Base-by-base conservation (phyloP, 2,888 invertebrate species). In the Tetragonisca angustula region DNA sequence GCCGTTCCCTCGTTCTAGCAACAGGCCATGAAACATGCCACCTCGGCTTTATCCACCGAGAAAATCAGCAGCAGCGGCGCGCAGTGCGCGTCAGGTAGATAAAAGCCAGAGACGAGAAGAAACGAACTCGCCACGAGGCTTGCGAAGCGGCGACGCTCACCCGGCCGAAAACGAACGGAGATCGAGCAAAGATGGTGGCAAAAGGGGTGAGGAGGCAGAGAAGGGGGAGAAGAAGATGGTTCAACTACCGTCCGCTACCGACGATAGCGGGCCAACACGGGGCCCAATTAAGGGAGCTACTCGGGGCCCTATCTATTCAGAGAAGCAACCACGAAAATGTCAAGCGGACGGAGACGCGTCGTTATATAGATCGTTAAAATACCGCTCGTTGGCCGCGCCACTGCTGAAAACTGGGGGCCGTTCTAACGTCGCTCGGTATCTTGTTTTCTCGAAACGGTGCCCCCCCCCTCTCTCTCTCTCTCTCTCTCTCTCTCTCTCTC, bases 321-420 rank as follows among this genome's bases (percentile, higher is more conserved):
- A 72, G 36, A 61, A 87, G 75, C 77, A 43, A 72, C 76, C 75
- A 85, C 81, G 75, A 92, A 93, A 92, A 91, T 91, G 92, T 93
- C 94, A 92, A 89, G 81, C 86, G 79, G 89, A 87, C 87, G 90
- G 91, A 43, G 43, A 93, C 92, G 91, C 91, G 91, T 92, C 91
- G 91, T 91, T 64, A 59, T 59, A 59, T 90, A 86, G 91, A 92
- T 94, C 93, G 92, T 94, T 94, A 94, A 94, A 93, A 94, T 93
- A 90, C 93, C 93, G 87, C 81, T 74, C 79, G 77, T 76, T 80
- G 74, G 56, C 78, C 86, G 90, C 89, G 91, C 84, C 90, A 90
- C 90, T 86, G 89, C 90, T 87, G 89, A 91, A 91, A 90, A 71
- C 77, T 79, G 72, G 77, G 70, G 76, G 52, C 70, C 59, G 9